These are phyloP conservation scores for Myiotriccus ornatus DNA, from an alignment of 2,797 vertebrate genomes.

Conservation along the genomic window DNA sequence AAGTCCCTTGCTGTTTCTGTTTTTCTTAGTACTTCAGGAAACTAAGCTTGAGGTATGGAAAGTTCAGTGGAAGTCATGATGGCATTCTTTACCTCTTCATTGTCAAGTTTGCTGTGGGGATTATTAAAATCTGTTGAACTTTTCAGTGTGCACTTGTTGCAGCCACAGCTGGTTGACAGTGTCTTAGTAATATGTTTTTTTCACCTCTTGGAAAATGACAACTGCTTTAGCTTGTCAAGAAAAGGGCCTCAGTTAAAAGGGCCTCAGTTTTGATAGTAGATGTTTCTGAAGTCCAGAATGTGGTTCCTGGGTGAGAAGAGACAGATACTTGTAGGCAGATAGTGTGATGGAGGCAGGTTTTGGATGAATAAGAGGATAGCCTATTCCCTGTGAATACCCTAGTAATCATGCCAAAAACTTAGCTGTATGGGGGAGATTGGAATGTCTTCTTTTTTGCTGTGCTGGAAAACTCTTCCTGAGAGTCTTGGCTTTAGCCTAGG, in stretches of 20 bases:
- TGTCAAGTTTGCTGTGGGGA: neutral
- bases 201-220: neutral
- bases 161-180: neutral
- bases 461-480: neutral
- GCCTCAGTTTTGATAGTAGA: neutral
- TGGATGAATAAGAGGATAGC: neutral
- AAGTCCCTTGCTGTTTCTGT: neutral
- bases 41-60: neutral
- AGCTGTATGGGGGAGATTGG: fast-evolving
- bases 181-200: neutral
- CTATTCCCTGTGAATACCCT: neutral
- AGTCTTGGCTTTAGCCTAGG: neutral
- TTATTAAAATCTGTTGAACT: neutral
- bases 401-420: neutral
- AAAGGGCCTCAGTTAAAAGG: neutral
- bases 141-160: neutral
- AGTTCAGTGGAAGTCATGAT: neutral
- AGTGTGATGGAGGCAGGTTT: neutral
- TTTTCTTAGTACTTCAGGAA: neutral
- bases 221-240: neutral
- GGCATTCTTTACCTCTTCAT: neutral
- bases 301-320: neutral
- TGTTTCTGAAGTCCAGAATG: neutral
- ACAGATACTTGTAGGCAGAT: neutral
- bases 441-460: neutral